These are phyloP conservation scores for Zaprionus camerounensis DNA, from an alignment of 1,140 invertebrate species.

Conservation along the genomic window DNA sequence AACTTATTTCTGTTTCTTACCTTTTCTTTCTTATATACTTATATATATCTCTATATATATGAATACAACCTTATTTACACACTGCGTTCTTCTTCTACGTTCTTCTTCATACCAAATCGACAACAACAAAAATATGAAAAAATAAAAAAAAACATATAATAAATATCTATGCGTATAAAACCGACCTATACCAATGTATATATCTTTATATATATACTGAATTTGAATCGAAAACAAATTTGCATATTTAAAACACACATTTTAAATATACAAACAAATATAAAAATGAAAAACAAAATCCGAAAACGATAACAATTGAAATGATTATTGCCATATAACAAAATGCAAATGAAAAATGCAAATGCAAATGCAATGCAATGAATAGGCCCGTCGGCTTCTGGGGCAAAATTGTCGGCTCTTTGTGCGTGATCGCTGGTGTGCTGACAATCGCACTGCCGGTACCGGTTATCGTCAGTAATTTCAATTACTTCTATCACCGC, in stretches of 20 bases:
- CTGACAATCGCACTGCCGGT: conserved; percentile 99
- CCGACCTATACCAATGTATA: conserved; percentile 39
- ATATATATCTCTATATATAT: conserved; percentile 34
- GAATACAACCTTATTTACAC: conserved; percentile 76
- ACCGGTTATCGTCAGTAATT: conserved; percentile 99
- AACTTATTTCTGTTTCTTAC: conserved; percentile 57
- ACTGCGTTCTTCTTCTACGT: conserved; percentile 80
- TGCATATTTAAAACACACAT: conserved; percentile 71
- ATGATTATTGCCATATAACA: conserved; percentile 67
- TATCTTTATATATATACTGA: conserved; percentile 41
- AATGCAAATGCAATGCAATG: conserved; percentile 52
- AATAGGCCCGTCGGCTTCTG: conserved; percentile 98
- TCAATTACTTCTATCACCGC: conserved; percentile 99
- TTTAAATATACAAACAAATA: conserved; percentile 70
- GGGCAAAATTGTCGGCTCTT: conserved; percentile 99
- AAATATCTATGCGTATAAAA: conserved; percentile 24
- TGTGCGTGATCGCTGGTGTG: conserved; percentile 99
- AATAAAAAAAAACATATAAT: conserved; percentile 36
- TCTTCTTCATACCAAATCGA: conserved; percentile 78
- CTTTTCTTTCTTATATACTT: conserved; percentile 51
- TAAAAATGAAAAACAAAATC: conserved; percentile 42
- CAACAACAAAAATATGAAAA: conserved; percentile 37
- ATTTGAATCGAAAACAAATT: conserved; percentile 68
- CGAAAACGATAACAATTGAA: conserved; percentile 25
- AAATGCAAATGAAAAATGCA: conserved; percentile 72